phyloP scores from a whole-genome alignment of 2,113 vertebrate species.

The Cephalopholis sonnerati region DNA sequence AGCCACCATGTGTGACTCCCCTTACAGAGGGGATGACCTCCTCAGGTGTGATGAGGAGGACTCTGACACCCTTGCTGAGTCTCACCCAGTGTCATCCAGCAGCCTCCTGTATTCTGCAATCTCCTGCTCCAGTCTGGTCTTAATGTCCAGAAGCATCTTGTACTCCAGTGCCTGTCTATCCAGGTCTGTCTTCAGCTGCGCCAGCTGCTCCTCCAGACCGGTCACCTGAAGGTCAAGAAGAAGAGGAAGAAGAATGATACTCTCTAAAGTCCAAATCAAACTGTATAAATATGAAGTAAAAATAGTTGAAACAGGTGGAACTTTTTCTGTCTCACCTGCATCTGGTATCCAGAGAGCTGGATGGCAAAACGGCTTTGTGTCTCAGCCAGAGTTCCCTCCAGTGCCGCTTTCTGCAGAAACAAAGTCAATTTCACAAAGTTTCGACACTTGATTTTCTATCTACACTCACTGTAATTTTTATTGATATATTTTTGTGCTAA shows the following conservation, averaged over 20 bases:
- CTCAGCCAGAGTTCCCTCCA: constrained; percentile 87
- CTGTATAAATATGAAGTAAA: not conserved
- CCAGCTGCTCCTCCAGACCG: constrained; percentile 86
- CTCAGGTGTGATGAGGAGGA: too few species aligned
- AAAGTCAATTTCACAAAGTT: not conserved
- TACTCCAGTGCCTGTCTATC: constrained; percentile 88
- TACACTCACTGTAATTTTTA: too few species aligned
- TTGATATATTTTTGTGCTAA: too few species aligned
- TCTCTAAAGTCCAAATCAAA: not conserved
- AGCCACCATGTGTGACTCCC: too few species aligned
- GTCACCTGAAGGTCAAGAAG: constrained; percentile 53
- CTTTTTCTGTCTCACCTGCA: constrained; percentile 78
- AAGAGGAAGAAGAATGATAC: too few species aligned
- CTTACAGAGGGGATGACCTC: too few species aligned
- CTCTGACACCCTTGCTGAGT: too few species aligned
- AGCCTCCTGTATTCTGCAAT: constrained; percentile 89
- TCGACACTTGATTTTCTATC: not conserved
- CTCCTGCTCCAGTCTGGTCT: constrained; percentile 89
- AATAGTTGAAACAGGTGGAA: too few species aligned
- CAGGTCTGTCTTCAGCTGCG: constrained; percentile 81
- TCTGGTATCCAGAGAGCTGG: constrained; percentile 84
- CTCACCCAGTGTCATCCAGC: constrained; percentile 76
- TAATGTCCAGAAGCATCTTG: constrained; percentile 86
- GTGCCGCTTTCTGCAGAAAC: constrained; percentile 86
- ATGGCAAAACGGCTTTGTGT: constrained; percentile 84